A percentile compares a stretch with the other conserved stretches of the same genome.
phyloP scores from a whole-genome alignment of 2,888 invertebrate species.

The Leucophenga maculata region DNA sequence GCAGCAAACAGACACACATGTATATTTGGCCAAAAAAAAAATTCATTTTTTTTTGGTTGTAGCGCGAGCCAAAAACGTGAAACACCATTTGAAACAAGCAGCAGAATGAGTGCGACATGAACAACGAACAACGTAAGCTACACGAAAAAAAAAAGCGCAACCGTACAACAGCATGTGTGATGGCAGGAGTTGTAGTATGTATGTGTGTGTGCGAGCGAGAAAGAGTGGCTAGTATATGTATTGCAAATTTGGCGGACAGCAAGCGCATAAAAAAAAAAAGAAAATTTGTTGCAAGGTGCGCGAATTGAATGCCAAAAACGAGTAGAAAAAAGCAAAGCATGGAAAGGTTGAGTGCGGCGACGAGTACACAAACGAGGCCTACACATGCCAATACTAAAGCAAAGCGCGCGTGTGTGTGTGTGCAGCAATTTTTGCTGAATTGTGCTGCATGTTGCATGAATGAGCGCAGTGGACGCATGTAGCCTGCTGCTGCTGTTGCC shows the following conservation, averaged over 20 bases:
- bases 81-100: background rate
- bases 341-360: background rate
- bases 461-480: no score
- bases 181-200: no score
- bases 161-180: no score
- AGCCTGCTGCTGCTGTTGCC: background rate
- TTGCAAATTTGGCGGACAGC: constrained; percentile 19
- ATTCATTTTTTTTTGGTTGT: background rate
- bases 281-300: constrained; percentile 22
- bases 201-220: background rate
- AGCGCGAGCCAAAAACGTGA: constrained; percentile 19
- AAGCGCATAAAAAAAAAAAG: constrained; percentile 10
- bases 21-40: constrained; percentile 7
- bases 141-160: no score
- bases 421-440: background rate
- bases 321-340: constrained; percentile 5
- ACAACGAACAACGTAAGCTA: no score
- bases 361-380: background rate
- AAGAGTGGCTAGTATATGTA: background rate
- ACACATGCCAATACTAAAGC: background rate
- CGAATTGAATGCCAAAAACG: constrained; percentile 17
- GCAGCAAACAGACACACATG: constrained; percentile 9
- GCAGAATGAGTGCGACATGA: background rate
- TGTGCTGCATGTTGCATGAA: background rate
- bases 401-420: background rate